Evolutionary conservation across 2,888 invertebrate species (phyloP).

Genomic region (Andricus curvator): DNA sequence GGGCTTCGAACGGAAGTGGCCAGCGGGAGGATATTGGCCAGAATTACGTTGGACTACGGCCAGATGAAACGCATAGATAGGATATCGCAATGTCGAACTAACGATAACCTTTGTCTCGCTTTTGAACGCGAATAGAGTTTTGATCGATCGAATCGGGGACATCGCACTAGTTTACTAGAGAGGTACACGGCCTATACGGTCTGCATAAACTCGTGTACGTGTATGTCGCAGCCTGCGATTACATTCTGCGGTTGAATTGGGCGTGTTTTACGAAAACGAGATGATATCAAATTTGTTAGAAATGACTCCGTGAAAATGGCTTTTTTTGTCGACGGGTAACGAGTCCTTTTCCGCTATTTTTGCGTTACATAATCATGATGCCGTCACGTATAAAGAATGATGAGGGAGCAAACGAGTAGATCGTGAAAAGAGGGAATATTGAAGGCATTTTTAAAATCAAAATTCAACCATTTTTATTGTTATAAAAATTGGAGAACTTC

Average conservation of each 20-base stretch:
- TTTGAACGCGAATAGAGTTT: constrained; percentile 33
- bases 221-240: constrained; percentile 25
- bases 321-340: constrained; percentile 9
- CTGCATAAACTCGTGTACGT: constrained; percentile 25
- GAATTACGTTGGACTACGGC: constrained; percentile 56
- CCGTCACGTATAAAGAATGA: background rate
- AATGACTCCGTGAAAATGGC: constrained; percentile 6
- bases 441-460: background rate
- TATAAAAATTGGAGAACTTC: too few species aligned
- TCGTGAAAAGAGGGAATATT: background rate
- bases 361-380: constrained; percentile 5
- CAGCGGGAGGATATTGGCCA: constrained; percentile 53
- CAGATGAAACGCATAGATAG: constrained; percentile 57
- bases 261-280: constrained; percentile 13
- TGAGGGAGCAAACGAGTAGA: background rate
- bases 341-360: background rate
- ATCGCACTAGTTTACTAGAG: constrained; percentile 26
- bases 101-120: constrained; percentile 50
- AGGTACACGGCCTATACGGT: constrained; percentile 21
- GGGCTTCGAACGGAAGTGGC: constrained; percentile 9
- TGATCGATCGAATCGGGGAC: constrained; percentile 40
- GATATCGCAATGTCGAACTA: constrained; percentile 51
- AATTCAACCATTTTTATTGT: too few species aligned
- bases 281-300: constrained; percentile 36
- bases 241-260: constrained; percentile 10